phyloP scores from a whole-genome alignment of 2,113 vertebrate genomes.

The Charadrius vociferus region DNA sequence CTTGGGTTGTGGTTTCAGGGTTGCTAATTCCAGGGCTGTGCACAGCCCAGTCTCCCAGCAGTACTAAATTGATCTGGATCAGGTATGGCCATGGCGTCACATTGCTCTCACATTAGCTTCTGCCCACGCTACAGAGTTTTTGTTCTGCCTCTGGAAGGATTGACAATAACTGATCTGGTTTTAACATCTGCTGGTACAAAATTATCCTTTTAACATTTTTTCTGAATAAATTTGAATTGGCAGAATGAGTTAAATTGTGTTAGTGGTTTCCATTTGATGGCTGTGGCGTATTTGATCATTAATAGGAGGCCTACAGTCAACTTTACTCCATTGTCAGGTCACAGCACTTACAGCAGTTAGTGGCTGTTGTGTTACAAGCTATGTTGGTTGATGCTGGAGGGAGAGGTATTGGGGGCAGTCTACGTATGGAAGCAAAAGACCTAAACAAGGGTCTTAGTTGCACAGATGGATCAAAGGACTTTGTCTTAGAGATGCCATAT shows the following conservation, averaged over 20 bases:
- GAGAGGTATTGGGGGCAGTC: background rate
- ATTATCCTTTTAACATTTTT: background rate
- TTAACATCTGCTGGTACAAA: background rate
- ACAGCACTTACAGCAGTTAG: background rate
- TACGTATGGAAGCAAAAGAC: background rate
- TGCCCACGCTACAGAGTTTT: background rate
- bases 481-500: background rate
- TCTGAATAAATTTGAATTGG: background rate
- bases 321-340: background rate
- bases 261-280: background rate
- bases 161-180: background rate
- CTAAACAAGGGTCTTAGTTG: background rate
- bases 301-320: background rate
- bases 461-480: background rate
- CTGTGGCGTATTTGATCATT: background rate
- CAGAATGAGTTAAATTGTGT: background rate
- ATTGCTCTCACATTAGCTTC: background rate
- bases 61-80: background rate
- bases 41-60: background rate
- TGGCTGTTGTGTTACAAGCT: background rate
- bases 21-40: background rate
- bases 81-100: background rate
- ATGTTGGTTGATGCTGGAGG: background rate
- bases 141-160: background rate
- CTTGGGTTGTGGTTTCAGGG: background rate